Conservation (phyloP, 2,888 invertebrate species). For the Graphium colonna region DNA sequence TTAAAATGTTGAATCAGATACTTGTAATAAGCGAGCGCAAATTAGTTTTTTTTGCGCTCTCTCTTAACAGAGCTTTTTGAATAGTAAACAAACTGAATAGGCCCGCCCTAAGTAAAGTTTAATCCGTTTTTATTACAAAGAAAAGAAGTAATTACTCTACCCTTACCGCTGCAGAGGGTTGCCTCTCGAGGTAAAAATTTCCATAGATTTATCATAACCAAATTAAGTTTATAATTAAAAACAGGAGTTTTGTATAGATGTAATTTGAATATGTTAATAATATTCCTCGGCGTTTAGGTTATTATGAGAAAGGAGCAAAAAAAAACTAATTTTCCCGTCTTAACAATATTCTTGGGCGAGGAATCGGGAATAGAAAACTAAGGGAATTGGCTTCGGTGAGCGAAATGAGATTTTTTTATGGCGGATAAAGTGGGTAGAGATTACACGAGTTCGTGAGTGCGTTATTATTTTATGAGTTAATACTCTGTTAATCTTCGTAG, state of each 20-base stretch:
- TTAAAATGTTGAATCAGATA: conserved; percentile 56
- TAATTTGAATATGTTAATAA: conserved; percentile 77
- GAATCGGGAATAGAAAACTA: conserved; percentile 16
- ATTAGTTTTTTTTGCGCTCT: conserved; percentile 59
- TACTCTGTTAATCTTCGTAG: conserved; percentile 13
- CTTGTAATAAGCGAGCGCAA: conserved; percentile 59
- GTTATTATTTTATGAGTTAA: conserved; percentile 21
- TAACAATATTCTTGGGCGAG: conserved; percentile 29
- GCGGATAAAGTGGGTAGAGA: conserved; percentile 7
- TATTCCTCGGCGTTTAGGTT: conserved; percentile 55
- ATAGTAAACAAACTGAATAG: conserved; percentile 79
- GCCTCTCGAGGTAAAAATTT: conserved; percentile 76
- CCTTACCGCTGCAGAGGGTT: conserved; percentile 75
- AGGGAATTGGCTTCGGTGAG: conserved; percentile 13
- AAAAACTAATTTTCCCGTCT: conserved; percentile 33
- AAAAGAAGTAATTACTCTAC: conserved; percentile 80
- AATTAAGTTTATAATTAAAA: conserved; percentile 81
- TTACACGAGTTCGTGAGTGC: conserved; percentile 6
- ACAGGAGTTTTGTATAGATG: conserved; percentile 77
- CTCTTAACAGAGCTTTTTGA: conserved; percentile 68
- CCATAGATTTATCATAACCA: conserved; percentile 80
- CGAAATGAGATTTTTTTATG: conserved; percentile 23
- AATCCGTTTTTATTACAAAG: conserved; percentile 80
- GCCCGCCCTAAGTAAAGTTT: conserved; percentile 78
- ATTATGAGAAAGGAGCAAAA: conserved; percentile 36